phyloP scores from a whole-genome alignment of 1,140 invertebrate species.

The Procambarus clarkii region DNA sequence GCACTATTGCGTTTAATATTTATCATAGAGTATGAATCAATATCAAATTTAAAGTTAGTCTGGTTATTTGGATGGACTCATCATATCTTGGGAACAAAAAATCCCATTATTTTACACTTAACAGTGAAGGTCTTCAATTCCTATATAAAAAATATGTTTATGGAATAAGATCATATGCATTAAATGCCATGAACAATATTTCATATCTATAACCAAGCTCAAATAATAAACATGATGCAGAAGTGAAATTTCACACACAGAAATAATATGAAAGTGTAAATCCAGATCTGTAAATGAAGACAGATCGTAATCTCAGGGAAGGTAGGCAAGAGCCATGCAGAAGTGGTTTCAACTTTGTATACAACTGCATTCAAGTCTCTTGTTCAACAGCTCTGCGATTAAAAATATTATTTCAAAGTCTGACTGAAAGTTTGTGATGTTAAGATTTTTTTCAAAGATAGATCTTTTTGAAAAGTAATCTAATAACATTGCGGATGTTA shows the following conservation, averaged over 20 bases:
- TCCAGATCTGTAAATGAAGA: not conserved
- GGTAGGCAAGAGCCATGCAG: not conserved
- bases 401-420: no score
- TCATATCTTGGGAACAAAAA: not conserved
- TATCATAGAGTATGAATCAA: not conserved
- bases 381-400: not conserved
- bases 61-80: not conserved
- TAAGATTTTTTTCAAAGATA: no score
- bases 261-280: not conserved
- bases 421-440: no score
- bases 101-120: not conserved
- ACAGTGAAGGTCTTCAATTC: not conserved
- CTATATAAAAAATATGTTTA: not conserved
- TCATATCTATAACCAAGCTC: not conserved
- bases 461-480: no score
- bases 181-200: not conserved
- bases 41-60: not conserved
- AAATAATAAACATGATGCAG: conserved; percentile 1
- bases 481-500: no score
- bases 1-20: not conserved
- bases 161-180: not conserved
- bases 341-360: not conserved
- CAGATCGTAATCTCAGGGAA: not conserved
- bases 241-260: not conserved
- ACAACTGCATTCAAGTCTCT: not conserved